Base-by-base conservation (phyloP, 2,888 invertebrate species). In the Campoplex nolae region DNA sequence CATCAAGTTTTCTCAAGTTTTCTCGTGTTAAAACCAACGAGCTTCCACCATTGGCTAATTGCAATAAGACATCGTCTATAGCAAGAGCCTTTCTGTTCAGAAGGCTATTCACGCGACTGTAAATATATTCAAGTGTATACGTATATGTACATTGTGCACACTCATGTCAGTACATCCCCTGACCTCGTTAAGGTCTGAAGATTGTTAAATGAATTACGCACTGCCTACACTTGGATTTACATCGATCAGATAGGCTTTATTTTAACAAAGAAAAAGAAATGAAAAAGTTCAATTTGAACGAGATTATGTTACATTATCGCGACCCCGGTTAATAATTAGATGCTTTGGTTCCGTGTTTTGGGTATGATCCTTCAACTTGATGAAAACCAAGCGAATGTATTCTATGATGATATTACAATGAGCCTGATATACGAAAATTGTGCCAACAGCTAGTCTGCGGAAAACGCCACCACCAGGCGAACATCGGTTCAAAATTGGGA, bases 41-140 rank as follows among this genome's bases (percentile, higher is more conserved):
- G 86, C 80, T 83, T 77, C 68, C 35, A 67, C 71, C 71, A 76
- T 80, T 77, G 83, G 80, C 83, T 86, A 86, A 83, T 83, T 86
- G 80, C 73, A 83, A 83, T 76, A 80, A 80, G 79, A 83, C 79
- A 71, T 42, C 58, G 58, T 48, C 71, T 71, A 67, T 42, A 54
- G n/a, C 23, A 58, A 51, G 68, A 62, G 32, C 32, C 58, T 58
- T 51, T 85, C 77, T 56, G 56, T 76, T 38, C 56, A 16, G 54
- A 38, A n/a, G 54, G 28, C 51, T 13, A 76, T 83, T 75, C 70
- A 54, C 78, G 76, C 32, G 76, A 83, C 71, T 74, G 74, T 81
- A 74, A 81, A 74, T 74, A 74, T 42, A 54, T 51, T 54, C 18
- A 51, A 58, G 56, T 70, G 16, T 77, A 51, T 18, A 16, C 32